Evolutionary conservation across 1,140 invertebrate genomes (phyloP).

Genomic region (Papilio polytes): DNA sequence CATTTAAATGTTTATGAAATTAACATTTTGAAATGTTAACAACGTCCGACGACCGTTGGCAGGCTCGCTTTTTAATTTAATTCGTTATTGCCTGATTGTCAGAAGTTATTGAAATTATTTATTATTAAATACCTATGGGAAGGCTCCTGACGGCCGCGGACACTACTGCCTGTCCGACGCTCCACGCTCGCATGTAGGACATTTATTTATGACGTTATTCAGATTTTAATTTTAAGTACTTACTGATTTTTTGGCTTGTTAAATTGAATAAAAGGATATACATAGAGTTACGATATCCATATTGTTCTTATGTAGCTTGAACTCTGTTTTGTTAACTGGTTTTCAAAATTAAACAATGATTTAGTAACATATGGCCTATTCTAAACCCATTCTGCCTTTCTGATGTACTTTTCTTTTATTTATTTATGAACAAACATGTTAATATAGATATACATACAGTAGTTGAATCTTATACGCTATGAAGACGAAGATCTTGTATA

Average conservation of each 20-base stretch:
- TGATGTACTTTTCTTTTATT: too few species aligned
- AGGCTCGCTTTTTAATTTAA: slow-evolving; percentile 41
- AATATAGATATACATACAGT: too few species aligned
- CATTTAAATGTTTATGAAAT: slow-evolving; percentile 55
- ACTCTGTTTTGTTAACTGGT: neutral
- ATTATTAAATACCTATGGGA: slow-evolving; percentile 16
- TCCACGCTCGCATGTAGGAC: neutral
- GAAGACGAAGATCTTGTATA: too few species aligned
- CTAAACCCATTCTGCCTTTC: too few species aligned
- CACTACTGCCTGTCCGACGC: neutral
- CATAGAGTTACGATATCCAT: neutral
- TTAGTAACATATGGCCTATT: too few species aligned
- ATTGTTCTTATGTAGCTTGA: neutral
- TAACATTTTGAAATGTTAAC: slow-evolving; percentile 63
- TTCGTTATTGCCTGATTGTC: slow-evolving; percentile 29
- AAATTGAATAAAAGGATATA: neutral
- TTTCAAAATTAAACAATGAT: too few species aligned
- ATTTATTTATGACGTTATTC: slow-evolving; percentile 19
- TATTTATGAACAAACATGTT: too few species aligned
- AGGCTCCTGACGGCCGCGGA: neutral
- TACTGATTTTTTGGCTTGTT: neutral
- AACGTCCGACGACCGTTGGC: slow-evolving; percentile 40
- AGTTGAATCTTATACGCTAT: too few species aligned
- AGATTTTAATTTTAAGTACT: neutral
- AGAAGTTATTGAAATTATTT: slow-evolving; percentile 35